Conservation (phyloP, 2,888 invertebrate species). For the Lasius platythorax region DNA sequence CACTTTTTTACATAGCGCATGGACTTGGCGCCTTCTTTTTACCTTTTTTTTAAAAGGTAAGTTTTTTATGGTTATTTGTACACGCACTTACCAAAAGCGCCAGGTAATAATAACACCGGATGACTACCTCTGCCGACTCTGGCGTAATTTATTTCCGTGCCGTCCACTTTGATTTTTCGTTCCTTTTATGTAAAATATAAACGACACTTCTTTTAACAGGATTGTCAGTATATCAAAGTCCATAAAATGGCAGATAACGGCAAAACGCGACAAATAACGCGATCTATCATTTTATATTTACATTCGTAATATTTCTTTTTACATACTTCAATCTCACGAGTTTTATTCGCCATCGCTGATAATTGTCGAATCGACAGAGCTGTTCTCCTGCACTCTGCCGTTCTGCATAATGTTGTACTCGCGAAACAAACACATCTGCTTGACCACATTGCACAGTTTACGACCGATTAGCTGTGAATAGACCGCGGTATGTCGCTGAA, state of each 20-base stretch:
- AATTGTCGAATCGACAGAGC: background rate
- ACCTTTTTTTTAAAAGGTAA: too few relatives aligned
- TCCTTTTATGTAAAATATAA: conserved; percentile 86
- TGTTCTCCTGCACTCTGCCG: too few relatives aligned
- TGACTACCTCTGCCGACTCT: conserved; percentile 87
- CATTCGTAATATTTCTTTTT: background rate
- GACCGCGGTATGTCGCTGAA: background rate
- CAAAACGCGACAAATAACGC: background rate
- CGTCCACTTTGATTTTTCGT: conserved; percentile 88
- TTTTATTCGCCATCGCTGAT: background rate
- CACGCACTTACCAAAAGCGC: conserved; percentile 89
- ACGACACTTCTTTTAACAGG: background rate
- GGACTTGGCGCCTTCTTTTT: too few relatives aligned
- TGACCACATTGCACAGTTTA: background rate
- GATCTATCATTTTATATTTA: background rate
- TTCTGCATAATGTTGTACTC: background rate
- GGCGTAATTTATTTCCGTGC: conserved; percentile 89
- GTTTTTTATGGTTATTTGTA: too few relatives aligned
- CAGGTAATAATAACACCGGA: conserved; percentile 91
- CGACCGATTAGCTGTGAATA: background rate
- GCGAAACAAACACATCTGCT: background rate
- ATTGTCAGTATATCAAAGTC: background rate
- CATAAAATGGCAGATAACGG: conserved; percentile 1
- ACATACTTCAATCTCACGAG: conserved; percentile 21
- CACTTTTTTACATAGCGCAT: too few relatives aligned